Evolutionary conservation across 2,888 invertebrate genomes (phyloP).

Genomic region (Eupsilia transversa): DNA sequence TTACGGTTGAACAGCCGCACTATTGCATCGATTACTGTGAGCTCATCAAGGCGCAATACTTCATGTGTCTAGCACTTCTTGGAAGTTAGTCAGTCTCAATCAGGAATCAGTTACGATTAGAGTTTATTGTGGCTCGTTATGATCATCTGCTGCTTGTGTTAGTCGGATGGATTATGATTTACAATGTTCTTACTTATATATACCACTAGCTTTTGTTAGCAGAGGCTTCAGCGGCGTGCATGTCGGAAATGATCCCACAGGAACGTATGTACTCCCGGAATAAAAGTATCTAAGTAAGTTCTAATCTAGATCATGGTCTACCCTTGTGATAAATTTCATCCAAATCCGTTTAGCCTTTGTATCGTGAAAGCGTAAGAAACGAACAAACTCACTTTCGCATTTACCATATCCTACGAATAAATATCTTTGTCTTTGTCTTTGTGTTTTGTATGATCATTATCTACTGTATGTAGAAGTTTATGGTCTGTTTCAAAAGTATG

Average conservation of each 20-base stretch:
- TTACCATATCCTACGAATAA: too few relatives aligned
- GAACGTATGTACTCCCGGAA: too few relatives aligned
- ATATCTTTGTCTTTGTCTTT: too few relatives aligned
- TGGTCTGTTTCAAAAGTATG: not conserved
- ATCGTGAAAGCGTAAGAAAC: too few relatives aligned
- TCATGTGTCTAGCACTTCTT: constrained; percentile 55
- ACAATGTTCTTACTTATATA: not conserved
- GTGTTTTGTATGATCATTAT: not conserved
- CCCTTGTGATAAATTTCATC: too few relatives aligned
- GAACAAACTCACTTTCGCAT: too few relatives aligned
- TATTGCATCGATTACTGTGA: constrained; percentile 40
- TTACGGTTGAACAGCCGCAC: constrained; percentile 13
- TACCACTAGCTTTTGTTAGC: too few relatives aligned
- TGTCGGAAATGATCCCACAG: too few relatives aligned
- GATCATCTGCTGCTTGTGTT: constrained; percentile 2
- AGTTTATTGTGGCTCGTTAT: constrained; percentile 16
- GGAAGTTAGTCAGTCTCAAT: constrained; percentile 40
- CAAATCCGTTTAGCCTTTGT: too few relatives aligned
- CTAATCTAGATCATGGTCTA: too few relatives aligned
- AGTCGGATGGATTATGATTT: not conserved
- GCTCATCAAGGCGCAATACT: constrained; percentile 52
- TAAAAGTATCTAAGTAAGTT: too few relatives aligned
- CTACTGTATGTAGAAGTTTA: not conserved
- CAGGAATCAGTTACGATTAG: constrained; percentile 24
- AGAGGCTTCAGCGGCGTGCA: too few relatives aligned